Evolutionary conservation across 2,888 invertebrate species (phyloP), one percentile per base, ranked within the genome.

Genomic region (Phyllotreta striolata): DNA sequence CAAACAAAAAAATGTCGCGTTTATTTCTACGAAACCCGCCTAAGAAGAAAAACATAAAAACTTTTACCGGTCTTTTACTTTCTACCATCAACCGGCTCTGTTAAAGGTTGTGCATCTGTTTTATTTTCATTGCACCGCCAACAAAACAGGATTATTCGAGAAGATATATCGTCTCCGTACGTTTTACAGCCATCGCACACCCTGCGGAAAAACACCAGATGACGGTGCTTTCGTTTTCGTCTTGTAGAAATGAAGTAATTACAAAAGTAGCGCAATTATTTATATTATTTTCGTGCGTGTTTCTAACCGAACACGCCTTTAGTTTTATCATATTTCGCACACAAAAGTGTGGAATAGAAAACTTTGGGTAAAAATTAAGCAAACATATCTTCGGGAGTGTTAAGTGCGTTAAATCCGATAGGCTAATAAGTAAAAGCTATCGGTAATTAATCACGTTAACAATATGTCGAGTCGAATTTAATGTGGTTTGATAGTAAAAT

Each of bases 191-290:
- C 51, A 55, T 56, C 51, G 46, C 38, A 13, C 14, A 43, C 47
- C 58, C 40, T 13, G 34, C 35, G 61, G 67, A 44, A 13, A 66
- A 67, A 63, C 56, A 35, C 52, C 67, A 67, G 67, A 63, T 67
- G 67, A 67, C 59, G 58, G 52, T 57, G 61, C 67, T 67, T 67
- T 67, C 67, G 62, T 58, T 67, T 67, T 67, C 65, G 58, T 58
- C 38, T 14, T 56, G 10, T 43, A 49, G 47, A 52, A 39, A 39
- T 57, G 51, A 56, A 54, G 51, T 41, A 40, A 43, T 44, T 12
- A 49, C 13, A 57, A 44, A 64, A 61, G 61, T 61, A 55, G 60
- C 43, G 47, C 60, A 55, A 46, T 59, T 51, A 43, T 13, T 13
- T n/a, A n/a, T n/a, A 5, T 13, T 10, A 7, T 4, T 43, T 10